phyloP scores from a whole-genome alignment of 2,797 vertebrate species.

The Simalia tracyae region DNA sequence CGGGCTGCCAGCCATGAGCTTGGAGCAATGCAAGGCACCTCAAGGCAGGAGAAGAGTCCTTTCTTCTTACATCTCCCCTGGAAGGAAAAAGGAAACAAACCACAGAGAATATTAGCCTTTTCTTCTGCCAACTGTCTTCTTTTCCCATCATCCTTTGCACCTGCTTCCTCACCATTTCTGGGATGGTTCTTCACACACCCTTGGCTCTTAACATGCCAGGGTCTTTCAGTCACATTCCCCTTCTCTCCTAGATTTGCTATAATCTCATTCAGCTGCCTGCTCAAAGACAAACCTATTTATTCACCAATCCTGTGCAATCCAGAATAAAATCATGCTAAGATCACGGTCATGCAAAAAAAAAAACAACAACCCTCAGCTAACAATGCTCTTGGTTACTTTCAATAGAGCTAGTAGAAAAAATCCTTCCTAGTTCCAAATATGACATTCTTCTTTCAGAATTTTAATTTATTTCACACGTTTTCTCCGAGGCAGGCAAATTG shows the following conservation, averaged over 20 bases:
- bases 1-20: slow-evolving; percentile 49
- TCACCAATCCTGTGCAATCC: neutral
- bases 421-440: neutral
- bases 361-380: too few relatives aligned
- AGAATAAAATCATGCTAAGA: neutral
- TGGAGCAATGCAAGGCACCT: neutral
- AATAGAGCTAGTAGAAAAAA: neutral
- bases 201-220: slow-evolving; percentile 6
- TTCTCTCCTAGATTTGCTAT: neutral
- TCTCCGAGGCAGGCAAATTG: neutral
- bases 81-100: neutral
- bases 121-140: slow-evolving; percentile 8
- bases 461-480: neutral
- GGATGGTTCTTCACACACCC: slow-evolving; percentile 37
- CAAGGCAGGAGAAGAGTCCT: neutral
- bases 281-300: neutral
- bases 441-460: neutral
- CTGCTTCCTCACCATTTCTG: slow-evolving; percentile 29
- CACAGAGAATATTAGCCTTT: neutral
- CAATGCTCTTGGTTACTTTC: neutral
- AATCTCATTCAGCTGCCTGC: neutral
- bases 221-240: neutral
- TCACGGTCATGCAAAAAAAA: neutral
- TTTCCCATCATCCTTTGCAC: neutral
- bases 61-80: neutral